phyloP scores from a whole-genome alignment of 2,113 vertebrate species.

The Zosterops hypoxanthus region DNA sequence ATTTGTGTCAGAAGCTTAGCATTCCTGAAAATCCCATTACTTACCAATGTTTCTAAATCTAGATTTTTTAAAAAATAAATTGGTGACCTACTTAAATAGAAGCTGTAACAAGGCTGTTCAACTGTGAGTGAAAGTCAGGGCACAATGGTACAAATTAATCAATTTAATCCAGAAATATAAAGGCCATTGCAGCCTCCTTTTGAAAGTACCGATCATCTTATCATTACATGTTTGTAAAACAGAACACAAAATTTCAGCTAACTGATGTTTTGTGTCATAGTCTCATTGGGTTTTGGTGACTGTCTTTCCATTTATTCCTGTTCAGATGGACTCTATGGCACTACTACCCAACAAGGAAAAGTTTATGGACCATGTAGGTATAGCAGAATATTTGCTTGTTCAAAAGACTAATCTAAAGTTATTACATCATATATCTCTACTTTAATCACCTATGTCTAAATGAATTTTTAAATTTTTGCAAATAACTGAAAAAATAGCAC shows the following conservation, averaged over 20 bases:
- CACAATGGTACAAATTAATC: not conserved
- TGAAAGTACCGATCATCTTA: not conserved
- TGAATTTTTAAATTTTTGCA: not conserved
- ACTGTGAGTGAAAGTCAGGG: not conserved
- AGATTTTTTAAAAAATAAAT: not conserved
- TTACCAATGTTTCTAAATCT: not conserved
- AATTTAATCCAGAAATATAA: not conserved
- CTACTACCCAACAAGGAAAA: not conserved
- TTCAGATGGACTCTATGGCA: not conserved
- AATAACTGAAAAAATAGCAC: not conserved
- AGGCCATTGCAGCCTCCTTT: not conserved
- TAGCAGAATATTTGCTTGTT: not conserved
- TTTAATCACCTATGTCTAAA: not conserved
- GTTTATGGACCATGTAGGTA: not conserved
- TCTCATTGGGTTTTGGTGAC: not conserved
- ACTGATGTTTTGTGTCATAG: not conserved
- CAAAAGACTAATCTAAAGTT: not conserved
- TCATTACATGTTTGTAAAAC: not conserved
- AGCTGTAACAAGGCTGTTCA: not conserved
- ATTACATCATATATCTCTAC: not conserved
- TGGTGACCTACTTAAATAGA: conserved; percentile 13
- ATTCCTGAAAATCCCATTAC: not conserved
- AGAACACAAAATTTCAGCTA: not conserved
- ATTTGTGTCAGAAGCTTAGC: not conserved
- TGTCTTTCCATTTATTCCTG: not conserved